Evolutionary conservation across 2,113 vertebrate genomes (phyloP), one percentile per base, ranked within the genome.

Genomic region (Silurus asotus): DNA sequence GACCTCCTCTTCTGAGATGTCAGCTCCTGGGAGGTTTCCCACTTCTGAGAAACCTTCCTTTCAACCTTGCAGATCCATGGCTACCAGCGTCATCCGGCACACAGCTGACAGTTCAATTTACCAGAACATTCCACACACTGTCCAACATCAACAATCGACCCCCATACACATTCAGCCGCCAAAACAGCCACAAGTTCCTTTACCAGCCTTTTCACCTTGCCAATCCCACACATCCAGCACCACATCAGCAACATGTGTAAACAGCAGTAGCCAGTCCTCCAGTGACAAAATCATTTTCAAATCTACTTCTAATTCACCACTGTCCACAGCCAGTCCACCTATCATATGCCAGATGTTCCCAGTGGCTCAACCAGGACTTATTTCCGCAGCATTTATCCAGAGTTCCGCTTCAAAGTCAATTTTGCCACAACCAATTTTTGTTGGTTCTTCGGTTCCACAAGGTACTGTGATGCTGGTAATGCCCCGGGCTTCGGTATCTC

Each of bases 321-420:
- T 94, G 84, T 93, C 96, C 0, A 90, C 95, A 87, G 90, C 95
- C 58, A 96, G 92, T 80, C 90, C 96, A 77, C 96, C 96, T 0
- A 95, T 99, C 91, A 94, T 99, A 89, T 99, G 98, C 94, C 98
- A 99, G 58, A 97, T 99, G 96, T 95, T 99, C 91, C 97, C 97
- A 3, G 88, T 98, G 76, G 93, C 94, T 91, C 97, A 96, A 69
- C 94, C 95, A 6, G 92, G 96, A 79, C 90, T 97, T 91, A 93
- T 99, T 72, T 94, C 97, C 13, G 94, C 97, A 8, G 94, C 97
- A 2, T 96, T 98, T 70, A 93, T 98, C 90, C 97, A 96, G 80
- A 90, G 96, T n/a, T 84, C 96, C 0, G 23, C 95, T 84, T 95
- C 93, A 72, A 89, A 96, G 56, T 95, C 92, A 78, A 61, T 96